Evolutionary conservation across 2,888 invertebrate species (phyloP).

Genomic region (Heterodera filipjevi): DNA sequence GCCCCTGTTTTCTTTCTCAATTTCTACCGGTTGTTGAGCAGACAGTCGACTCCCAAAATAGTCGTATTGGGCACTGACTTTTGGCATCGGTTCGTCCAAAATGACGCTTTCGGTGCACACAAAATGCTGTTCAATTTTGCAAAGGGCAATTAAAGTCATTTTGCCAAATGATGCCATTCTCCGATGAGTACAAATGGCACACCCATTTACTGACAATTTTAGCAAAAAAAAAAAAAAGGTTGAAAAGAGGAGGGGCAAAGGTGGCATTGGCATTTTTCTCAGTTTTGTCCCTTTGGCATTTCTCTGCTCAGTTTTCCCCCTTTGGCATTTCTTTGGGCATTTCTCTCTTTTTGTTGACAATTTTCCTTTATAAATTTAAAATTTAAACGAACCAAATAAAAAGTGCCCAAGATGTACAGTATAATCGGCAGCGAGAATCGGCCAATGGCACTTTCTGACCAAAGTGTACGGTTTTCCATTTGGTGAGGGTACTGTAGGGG

Average conservation of each 20-base stretch:
- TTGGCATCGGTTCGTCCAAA: conserved; percentile 23
- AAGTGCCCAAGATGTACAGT: neutral
- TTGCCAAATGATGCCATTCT: neutral
- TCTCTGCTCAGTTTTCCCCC: neutral
- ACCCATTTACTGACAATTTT: too few relatives aligned
- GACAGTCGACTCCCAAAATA: conserved; percentile 15
- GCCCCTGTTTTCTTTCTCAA: neutral
- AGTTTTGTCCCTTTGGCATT: neutral
- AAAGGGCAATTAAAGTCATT: neutral
- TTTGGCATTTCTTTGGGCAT: neutral
- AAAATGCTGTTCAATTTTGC: conserved; percentile 7
- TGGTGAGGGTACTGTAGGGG: neutral
- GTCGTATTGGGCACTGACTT: conserved; percentile 22
- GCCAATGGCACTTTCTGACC: neutral
- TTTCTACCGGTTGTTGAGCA: neutral
- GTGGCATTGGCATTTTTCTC: neutral
- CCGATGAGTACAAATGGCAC: neutral
- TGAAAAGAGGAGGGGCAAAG: neutral
- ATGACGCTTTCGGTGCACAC: conserved; percentile 14
- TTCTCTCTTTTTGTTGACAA: neutral
- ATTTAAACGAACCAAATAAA: neutral
- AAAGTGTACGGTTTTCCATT: neutral
- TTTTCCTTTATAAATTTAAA: neutral
- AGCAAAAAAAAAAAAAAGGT: neutral
- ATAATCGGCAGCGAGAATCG: neutral